These are phyloP conservation scores for Melanchra persicariae DNA, from an alignment of 2,888 invertebrate species.

Conservation along the genomic window DNA sequence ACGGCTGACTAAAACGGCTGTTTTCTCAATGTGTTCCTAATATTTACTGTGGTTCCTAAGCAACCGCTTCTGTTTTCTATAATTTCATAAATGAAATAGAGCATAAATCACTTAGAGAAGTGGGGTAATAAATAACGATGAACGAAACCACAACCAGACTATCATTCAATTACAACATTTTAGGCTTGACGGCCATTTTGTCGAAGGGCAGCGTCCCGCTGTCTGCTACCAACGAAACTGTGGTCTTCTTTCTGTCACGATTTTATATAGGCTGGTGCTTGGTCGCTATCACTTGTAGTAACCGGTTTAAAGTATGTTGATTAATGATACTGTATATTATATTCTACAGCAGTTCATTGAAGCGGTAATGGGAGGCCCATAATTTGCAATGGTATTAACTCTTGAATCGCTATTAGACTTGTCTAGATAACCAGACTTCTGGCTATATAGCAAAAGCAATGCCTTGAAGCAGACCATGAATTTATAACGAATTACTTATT, in stretches of 20 bases:
- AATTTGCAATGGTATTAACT: not conserved
- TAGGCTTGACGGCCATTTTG: constrained; percentile 26
- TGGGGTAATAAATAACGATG: constrained; percentile 52
- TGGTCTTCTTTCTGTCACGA: constrained; percentile 1
- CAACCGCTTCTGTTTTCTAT: constrained; percentile 29
- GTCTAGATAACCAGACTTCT: too few species aligned
- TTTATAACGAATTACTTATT: not conserved
- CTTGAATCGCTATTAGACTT: too few species aligned
- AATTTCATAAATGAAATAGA: constrained; percentile 40
- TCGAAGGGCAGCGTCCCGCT: constrained; percentile 15
- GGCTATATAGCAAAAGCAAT: not conserved
- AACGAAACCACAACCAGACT: constrained; percentile 36
- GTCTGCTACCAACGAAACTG: constrained; percentile 19
- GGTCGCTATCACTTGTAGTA: constrained; percentile 11
- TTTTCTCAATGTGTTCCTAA: not conserved
- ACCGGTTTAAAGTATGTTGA: constrained; percentile 30
- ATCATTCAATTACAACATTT: constrained; percentile 45
- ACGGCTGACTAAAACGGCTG: not conserved
- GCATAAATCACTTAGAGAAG: constrained; percentile 47
- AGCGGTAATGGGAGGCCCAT: constrained; percentile 18
- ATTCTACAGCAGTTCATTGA: constrained; percentile 15
- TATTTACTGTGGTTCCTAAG: not conserved
- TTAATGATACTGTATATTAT: constrained; percentile 24
- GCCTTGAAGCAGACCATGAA: not conserved
- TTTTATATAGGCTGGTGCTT: constrained; percentile 8